Base-by-base conservation (phyloP, 2,888 invertebrate genomes). In the Chrysolina oricalcia region DNA sequence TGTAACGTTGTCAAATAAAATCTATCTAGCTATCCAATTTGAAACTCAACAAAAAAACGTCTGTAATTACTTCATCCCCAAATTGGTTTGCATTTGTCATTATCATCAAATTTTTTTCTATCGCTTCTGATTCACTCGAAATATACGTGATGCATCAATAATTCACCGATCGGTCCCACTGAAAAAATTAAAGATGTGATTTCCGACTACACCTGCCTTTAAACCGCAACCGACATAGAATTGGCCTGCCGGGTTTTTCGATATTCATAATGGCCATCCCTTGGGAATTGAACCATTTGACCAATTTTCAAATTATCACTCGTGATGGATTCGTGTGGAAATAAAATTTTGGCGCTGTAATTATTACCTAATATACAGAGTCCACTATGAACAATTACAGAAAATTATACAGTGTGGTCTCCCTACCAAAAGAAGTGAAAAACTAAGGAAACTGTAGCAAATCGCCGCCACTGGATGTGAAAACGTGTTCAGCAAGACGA, bases 61-160 rank as follows among this genome's bases (percentile, higher is more conserved):
- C 19, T 23, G 6, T 59, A 59, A 59, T 8, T 59, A 59, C 59
- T 59, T 59, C n/a, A 59, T 59, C 35, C n/a, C 27, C 59, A 35
- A 59, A 59, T 15, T n/a, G 27, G 35, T 59, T 15, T 9, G 9
- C n/a, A 10, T 23, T 27, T 59, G 35, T 59, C 27, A n/a, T 35
- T 35, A 15, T 27, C n/a, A 17, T 59, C 8, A n/a, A 35, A 59
- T 35, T n/a, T 9, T 59, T 59, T 59, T 59, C 6, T 23, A 46
- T 27, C 10, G n/a, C 8, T 35, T 59, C 59, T 59, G 35, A 50
- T 50, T 68, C 63, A 86, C 86, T 85, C 86, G 86, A 84, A 79
- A 74, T 70, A 73, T 80, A 86, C 87, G 87, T 87, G 87, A 84
- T 65, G 78, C 71, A 81, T 80, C 84, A 86, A 87, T 86, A 87